Conservation (phyloP, 1,140 invertebrate genomes). For the Heliothis subflexa region DNA sequence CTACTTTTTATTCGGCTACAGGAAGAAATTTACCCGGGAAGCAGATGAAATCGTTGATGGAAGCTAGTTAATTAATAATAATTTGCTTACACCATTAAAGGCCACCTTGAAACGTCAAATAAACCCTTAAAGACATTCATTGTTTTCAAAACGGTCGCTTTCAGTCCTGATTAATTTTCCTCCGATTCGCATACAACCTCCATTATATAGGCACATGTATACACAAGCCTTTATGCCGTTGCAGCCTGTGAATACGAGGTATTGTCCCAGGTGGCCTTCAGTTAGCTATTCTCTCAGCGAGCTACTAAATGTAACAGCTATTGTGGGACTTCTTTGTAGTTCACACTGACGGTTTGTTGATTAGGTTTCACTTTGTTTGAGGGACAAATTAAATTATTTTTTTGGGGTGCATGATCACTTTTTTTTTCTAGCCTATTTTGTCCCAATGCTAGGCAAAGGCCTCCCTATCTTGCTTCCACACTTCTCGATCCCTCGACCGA, state of each 20-base stretch:
- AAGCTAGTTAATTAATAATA: no score
- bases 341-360: not conserved
- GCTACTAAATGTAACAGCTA: not conserved
- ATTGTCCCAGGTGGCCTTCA: not conserved
- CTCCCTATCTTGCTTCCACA: no score
- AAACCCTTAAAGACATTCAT: no score
- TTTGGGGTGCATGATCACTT: not conserved
- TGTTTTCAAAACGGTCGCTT: no score
- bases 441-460: no score
- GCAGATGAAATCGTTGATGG: no score
- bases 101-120: no score
- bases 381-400: not conserved
- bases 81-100: no score
- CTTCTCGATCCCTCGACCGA: no score
- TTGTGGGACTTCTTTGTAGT: not conserved
- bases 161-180: not conserved
- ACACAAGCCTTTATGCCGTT: not conserved
- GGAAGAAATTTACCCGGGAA: no score
- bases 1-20: no score
- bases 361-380: not conserved
- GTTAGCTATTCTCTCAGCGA: not conserved
- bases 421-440: no score
- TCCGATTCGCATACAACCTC: not conserved
- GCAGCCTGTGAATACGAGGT: not conserved
- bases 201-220: not conserved